Conservation (phyloP, 2,113 vertebrate genomes). For the Oenanthe oenanthe region DNA sequence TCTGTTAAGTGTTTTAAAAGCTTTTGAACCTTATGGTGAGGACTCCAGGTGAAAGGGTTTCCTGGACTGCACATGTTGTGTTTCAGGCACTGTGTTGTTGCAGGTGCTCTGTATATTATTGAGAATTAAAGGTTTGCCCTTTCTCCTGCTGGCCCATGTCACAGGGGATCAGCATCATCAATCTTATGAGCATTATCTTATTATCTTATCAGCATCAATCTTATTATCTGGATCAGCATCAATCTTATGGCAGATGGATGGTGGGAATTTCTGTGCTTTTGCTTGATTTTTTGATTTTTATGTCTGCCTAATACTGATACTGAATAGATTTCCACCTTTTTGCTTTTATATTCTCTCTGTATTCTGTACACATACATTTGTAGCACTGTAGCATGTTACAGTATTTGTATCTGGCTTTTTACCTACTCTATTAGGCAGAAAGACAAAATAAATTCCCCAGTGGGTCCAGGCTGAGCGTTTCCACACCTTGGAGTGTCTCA, state of each 20-base stretch:
- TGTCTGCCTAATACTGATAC: neutral
- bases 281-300: neutral
- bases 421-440: neutral
- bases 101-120: neutral
- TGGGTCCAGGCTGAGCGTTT: too few relatives aligned
- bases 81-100: neutral
- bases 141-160: neutral
- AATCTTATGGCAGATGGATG: neutral
- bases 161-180: neutral
- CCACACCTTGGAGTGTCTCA: neutral
- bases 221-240: neutral
- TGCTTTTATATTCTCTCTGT: neutral
- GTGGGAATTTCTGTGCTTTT: neutral
- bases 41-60: neutral
- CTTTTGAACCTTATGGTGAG: neutral
- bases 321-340: neutral
- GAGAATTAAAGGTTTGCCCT: neutral
- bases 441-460: neutral
- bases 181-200: neutral
- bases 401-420: neutral
- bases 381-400: fast-evolving
- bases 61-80: neutral
- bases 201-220: neutral
- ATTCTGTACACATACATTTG: neutral
- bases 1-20: neutral